A percentile compares a stretch with the other conserved stretches of the same genome.
phyloP scores from a whole-genome alignment of 2,888 invertebrate genomes.

The Hypena proboscidalis region DNA sequence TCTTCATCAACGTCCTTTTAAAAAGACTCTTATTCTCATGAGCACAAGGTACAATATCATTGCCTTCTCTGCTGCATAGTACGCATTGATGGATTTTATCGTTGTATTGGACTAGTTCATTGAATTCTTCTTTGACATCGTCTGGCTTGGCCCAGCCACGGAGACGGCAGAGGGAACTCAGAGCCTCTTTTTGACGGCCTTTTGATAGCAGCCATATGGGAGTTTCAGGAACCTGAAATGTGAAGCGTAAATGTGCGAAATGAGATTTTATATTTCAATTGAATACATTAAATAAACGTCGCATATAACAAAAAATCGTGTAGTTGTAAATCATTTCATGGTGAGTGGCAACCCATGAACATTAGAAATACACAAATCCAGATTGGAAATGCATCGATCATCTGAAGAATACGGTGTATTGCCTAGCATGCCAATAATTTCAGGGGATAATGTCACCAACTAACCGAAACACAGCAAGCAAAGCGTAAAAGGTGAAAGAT shows the following conservation, averaged over 20 bases:
- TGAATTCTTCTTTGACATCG: constrained; percentile 81
- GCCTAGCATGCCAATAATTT: too few relatives aligned
- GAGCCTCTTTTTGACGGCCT: constrained; percentile 81
- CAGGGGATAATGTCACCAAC: too few relatives aligned
- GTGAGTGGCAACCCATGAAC: too few relatives aligned
- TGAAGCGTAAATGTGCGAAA: constrained; percentile 10
- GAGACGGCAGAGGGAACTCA: constrained; percentile 81
- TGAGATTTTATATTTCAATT: not conserved
- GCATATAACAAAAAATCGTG: too few relatives aligned
- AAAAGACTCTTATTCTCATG: constrained; percentile 57
- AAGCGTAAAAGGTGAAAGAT: too few relatives aligned
- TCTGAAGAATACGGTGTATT: too few relatives aligned
- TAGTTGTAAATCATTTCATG: too few relatives aligned
- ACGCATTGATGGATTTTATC: constrained; percentile 65
- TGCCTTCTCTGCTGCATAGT: constrained; percentile 63
- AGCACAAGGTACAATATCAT: constrained; percentile 53
- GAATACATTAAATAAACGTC: too few relatives aligned
- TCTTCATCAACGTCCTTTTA: constrained; percentile 54
- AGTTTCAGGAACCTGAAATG: constrained; percentile 83
- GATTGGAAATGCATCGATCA: too few relatives aligned
- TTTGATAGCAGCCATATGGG: constrained; percentile 86
- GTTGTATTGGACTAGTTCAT: constrained; percentile 75
- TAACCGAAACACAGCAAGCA: too few relatives aligned
- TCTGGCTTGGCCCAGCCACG: constrained; percentile 83
- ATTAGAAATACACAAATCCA: too few relatives aligned